Conservation (phyloP, 2,888 invertebrate species). For the Mycogona germanica region DNA sequence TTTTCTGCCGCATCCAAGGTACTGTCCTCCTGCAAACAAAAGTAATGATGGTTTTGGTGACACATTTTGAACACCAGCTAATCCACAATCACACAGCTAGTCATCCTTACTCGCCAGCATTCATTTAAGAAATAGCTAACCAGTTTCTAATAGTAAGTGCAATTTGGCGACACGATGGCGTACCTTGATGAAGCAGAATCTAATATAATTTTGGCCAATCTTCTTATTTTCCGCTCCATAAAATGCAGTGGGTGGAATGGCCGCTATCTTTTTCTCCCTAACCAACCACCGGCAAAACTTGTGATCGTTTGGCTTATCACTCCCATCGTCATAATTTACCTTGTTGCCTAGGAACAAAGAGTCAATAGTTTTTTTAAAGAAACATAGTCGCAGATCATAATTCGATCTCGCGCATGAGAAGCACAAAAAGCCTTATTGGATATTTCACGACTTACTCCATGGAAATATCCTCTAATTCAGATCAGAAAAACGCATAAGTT, state of each 20-base stretch:
- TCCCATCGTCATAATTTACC: slow-evolving; percentile 48
- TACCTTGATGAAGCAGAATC: slow-evolving; percentile 92
- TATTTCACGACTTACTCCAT: too few species aligned
- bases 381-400: background rate
- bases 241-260: slow-evolving; percentile 91
- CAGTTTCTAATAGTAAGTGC: too few species aligned
- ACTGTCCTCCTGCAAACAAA: slow-evolving; percentile 26
- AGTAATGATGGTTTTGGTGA: too few species aligned
- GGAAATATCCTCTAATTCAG: too few species aligned
- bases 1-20: slow-evolving; percentile 33
- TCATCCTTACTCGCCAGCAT: background rate
- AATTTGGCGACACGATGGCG: slow-evolving; percentile 18
- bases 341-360: slow-evolving; percentile 44
- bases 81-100: too few species aligned
- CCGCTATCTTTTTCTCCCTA: slow-evolving; percentile 78
- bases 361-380: too few species aligned
- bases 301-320: slow-evolving; percentile 59
- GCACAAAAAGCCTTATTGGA: too few species aligned
- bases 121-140: background rate
- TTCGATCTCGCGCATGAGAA: too few species aligned
- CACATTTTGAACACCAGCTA: too few species aligned
- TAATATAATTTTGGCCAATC: slow-evolving; percentile 69
- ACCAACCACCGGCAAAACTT: slow-evolving; percentile 93
- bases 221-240: slow-evolving; percentile 66
- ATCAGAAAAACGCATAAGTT: background rate